Conservation (phyloP, 2,797 vertebrate genomes). For the Scyliorhinus canicula region DNA sequence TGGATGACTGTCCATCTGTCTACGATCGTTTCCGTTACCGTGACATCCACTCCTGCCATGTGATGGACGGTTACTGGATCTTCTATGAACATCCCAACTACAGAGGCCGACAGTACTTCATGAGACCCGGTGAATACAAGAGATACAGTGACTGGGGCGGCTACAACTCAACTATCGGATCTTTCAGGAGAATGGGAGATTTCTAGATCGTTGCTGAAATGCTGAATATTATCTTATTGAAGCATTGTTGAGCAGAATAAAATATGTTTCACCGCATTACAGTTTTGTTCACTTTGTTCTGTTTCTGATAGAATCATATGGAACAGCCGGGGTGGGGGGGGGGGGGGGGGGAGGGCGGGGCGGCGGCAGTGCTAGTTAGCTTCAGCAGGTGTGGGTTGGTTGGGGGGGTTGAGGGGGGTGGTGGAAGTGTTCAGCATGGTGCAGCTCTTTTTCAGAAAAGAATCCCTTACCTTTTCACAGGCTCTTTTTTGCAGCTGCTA, state of each 20-base stretch:
- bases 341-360: too few species aligned
- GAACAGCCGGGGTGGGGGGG: background rate
- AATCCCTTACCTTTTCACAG: too few species aligned
- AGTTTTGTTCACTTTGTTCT: background rate
- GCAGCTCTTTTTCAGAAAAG: too few species aligned
- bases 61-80: slow-evolving; percentile 66
- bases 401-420: too few species aligned
- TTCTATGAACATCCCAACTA: slow-evolving; percentile 71
- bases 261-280: background rate
- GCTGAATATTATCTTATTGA: background rate
- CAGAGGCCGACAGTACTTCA: slow-evolving; percentile 66
- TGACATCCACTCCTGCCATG: slow-evolving; percentile 64
- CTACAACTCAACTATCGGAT: slow-evolving; percentile 62
- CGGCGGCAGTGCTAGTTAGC: too few species aligned
- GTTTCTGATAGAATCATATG: background rate
- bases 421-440: too few species aligned
- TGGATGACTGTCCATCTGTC: slow-evolving; percentile 65
- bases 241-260: slow-evolving; percentile 5
- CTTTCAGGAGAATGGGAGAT: slow-evolving; percentile 63
- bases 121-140: slow-evolving; percentile 63
- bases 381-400: too few species aligned
- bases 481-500: too few species aligned
- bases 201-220: background rate
- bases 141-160: slow-evolving; percentile 63
- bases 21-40: slow-evolving; percentile 57